Base-by-base conservation (phyloP, 2,888 invertebrate species). In the Fabriciana adippe region DNA sequence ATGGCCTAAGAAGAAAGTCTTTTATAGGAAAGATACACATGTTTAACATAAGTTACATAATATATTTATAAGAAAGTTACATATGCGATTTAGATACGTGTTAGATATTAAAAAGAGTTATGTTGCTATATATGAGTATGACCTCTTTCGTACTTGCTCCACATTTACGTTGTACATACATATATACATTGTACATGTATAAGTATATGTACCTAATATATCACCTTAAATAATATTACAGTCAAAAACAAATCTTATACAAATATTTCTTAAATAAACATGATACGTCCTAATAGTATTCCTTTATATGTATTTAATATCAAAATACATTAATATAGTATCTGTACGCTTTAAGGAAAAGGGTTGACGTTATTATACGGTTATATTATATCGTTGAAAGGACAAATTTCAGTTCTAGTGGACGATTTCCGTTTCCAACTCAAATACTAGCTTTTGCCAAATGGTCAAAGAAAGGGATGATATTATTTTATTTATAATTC, bases 361-460 rank as follows among this genome's bases (percentile, higher is more conserved):
- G 57, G 63, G 57, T 67, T 67, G 67, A 67, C 57, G 54, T 64
- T 54, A 62, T 67, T 67, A 57, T 64, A 63, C 51, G 56, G 56
- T 53, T 31, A 57, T 55, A 56, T 66, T 47, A 66, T 51, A 56
- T 63, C 56, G 47, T 31, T 50, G 21, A 50, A 31, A 47, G 48
- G 57, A 45, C 45, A 59, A 64, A 67, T 63, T 63, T 45, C 35
- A 59, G 54, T 63, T 54, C 54, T 41, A 57, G 56, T 51, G 45
- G 45, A 55, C 63, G 6, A 63, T 67, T 67, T 57, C 57, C 53
- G 47, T 51, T 55, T 31, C 51, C 62, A 55, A 66, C 50, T 61
- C 55, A 21, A 41, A 66, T 53, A 51, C 21, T 35, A 35, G 53
- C 48, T 48, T 55, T 6, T 21, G 31, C 48, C 18, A 50, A 66